Base-by-base conservation (phyloP, 2,113 vertebrate genomes). In the Lontra canadensis region DNA sequence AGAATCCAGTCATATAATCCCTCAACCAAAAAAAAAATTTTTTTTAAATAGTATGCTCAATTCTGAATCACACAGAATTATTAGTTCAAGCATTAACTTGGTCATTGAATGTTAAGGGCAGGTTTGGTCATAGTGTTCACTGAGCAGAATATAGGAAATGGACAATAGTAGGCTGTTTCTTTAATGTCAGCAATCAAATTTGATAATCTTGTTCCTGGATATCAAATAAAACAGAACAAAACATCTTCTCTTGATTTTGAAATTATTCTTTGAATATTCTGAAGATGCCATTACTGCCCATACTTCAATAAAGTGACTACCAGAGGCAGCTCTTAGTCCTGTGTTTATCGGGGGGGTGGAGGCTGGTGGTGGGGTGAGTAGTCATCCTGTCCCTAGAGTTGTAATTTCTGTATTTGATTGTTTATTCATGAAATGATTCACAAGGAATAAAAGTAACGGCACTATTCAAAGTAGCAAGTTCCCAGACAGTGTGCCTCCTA, bases 391-490 rank as follows among this genome's bases (percentile, higher is more conserved):
- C 13, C 76, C 9, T 71, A n/a, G 29, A 14, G 34, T 31, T 57
- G 42, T 25, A 15, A 65, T 94, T 80, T 73, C 42, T 96, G 17
- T 47, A 82, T 88, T 92, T 92, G 39, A 61, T 79, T 23, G 49
- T 71, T 57, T 92, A 69, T 76, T 80, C 31, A 91, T 96, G 23
- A 81, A 67, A 47, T 94, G n/a, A 81, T 61, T 85, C 61, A 55
- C 15, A 57, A 81, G 36, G 29, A 52, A 83, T 82, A 80, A 82
- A 87, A 88, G n/a, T 96, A 82, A 89, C 3, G 36, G 18, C 17
- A n/a, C 34, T 55, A 44, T 4, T 90, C n/a, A 73, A 63, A 86
- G 36, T 81, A 55, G 44, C 23, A 20, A 44, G 29, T 65, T 55
- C 23, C 42, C 63, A 89, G 57, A 69, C 31, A 55, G 57, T 29